A percentile compares a stretch with the other conserved stretches of the same genome.
phyloP scores from a whole-genome alignment of 1,140 invertebrate species.

The Galendromus occidentalis region DNA sequence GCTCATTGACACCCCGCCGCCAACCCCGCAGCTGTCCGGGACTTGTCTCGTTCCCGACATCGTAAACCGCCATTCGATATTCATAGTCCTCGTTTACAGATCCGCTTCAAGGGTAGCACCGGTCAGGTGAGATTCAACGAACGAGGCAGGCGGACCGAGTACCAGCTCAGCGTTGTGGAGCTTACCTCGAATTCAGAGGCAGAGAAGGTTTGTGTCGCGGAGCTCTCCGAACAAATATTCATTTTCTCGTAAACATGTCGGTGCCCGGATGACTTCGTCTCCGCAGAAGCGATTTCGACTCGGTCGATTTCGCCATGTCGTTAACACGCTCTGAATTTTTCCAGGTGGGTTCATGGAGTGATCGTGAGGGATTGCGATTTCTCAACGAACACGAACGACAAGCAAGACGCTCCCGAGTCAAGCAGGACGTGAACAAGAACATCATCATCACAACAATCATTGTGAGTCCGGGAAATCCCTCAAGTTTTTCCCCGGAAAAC shows the following conservation, averaged over 20 bases:
- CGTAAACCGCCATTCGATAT: too few species aligned
- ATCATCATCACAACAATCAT: constrained; percentile 8
- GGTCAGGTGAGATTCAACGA: constrained; percentile 2
- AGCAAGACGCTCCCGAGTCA: not conserved
- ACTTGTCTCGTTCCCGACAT: too few species aligned
- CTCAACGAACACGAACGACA: not conserved
- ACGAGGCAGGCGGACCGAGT: not conserved
- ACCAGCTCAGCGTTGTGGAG: not conserved
- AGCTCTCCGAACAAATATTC: too few species aligned
- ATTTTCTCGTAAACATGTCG: too few species aligned
- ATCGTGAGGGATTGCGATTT: not conserved
- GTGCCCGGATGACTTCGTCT: too few species aligned
- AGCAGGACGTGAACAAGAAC: not conserved
- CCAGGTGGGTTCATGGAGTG: not conserved
- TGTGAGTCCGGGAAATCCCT: not conserved
- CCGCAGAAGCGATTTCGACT: too few species aligned
- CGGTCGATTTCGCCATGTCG: too few species aligned
- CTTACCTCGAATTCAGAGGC: not conserved
- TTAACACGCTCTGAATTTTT: not conserved
- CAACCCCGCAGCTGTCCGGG: too few species aligned
- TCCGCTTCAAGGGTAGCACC: not conserved
- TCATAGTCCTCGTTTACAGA: not conserved
- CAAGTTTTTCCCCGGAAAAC: too few species aligned
- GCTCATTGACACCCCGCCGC: too few species aligned
- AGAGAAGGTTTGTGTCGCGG: not conserved